Base-by-base conservation (phyloP, 2,113 vertebrate species). In the Mungos mungo region DNA sequence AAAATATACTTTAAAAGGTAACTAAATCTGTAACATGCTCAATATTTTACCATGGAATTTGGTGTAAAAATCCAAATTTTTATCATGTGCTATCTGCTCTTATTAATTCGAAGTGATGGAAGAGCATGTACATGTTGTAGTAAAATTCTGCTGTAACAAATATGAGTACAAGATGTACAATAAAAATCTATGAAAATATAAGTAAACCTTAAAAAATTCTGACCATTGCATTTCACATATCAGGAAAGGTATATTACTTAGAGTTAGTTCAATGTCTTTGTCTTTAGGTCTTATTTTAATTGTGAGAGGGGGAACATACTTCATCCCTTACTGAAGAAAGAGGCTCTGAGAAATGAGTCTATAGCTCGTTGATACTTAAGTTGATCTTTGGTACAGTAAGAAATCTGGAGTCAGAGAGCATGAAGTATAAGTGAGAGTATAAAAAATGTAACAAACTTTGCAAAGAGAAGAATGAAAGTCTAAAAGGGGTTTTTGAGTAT, bases 381-480 rank as follows among this genome's bases (percentile, higher is more conserved):
- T 98, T 98, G 98, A 97, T 99, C 97, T 98, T 98, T 90, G 69
- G 65, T 13, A 11, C 45, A 93, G 97, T 98, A 96, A 95, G 97
- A 98, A 98, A 98, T 98, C 94, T 98, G 96, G 95, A 98, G 57
- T 89, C 95, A 98, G 98, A 94, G 76, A 95, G 54, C 47, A 1
- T 98, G 94, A 98, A 97, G 65, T 97, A 47, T 97, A 92, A 98
- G 88, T 41, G 90, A 93, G 88, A 68, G 94, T 98, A 92, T 93
- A 97, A 94, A 93, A 98, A 97, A 95, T 98, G 89, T 98, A 98
- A 98, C 96, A 97, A 97, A 97, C 98, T 98, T 97, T 98, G 96
- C 97, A 98, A 98, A 96, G 90, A 98, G 79, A 97, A 98, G 94
- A 98, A 98, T 91, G 91, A 98, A 98, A 98, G 88, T 90, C 93